These are phyloP conservation scores for Vanessa tameamea DNA, from an alignment of 1,140 invertebrate species.

Conservation along the genomic window DNA sequence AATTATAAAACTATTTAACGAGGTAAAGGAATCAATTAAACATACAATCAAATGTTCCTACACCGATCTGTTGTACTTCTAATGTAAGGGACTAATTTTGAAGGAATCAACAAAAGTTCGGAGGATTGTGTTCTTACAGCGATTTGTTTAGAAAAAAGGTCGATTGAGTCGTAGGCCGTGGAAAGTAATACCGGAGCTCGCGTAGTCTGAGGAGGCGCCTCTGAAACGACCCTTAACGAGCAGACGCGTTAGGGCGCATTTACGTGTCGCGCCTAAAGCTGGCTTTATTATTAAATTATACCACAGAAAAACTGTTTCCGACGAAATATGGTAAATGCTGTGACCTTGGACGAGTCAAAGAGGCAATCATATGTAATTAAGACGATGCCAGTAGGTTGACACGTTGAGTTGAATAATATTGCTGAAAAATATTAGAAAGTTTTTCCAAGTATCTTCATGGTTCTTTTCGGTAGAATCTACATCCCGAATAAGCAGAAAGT, in stretches of 20 bases:
- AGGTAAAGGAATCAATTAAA: too few species aligned
- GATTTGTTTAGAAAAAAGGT: background rate
- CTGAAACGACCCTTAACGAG: conserved; percentile 17
- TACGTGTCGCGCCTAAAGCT: conserved; percentile 21
- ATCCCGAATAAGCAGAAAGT: too few species aligned
- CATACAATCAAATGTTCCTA: too few species aligned
- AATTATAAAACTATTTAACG: too few species aligned
- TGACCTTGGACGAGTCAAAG: background rate
- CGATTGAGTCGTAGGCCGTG: background rate
- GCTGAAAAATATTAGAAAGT: too few species aligned
- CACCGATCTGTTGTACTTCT: too few species aligned
- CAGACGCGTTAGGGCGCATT: conserved; percentile 12
- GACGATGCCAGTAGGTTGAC: too few species aligned
- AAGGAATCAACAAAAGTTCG: background rate
- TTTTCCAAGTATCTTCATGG: too few species aligned
- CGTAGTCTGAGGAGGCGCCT: conserved; percentile 11
- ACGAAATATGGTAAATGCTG: conserved; percentile 10
- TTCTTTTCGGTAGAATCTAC: too few species aligned
- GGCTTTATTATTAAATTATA: conserved; percentile 27
- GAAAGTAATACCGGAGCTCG: conserved; percentile 4
- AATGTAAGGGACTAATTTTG: too few species aligned
- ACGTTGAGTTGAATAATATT: background rate
- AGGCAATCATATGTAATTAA: background rate
- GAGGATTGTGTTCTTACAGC: background rate
- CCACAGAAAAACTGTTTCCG: conserved; percentile 16